phyloP scores from a whole-genome alignment of 2,888 invertebrate species.

The Subacronicta megacephala region DNA sequence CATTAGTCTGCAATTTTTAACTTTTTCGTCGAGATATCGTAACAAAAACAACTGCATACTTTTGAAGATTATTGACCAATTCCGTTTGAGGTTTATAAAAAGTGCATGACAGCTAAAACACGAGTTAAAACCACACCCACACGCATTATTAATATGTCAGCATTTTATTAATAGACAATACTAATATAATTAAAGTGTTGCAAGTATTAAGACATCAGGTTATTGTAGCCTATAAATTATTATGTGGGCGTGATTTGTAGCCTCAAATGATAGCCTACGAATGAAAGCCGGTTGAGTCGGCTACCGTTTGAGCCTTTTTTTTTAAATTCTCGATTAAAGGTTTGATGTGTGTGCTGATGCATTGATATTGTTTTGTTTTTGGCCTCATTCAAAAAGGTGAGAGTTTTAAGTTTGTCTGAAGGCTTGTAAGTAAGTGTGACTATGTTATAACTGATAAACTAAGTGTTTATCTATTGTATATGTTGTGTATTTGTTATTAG shows the following conservation, averaged over 20 bases:
- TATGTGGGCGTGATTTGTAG: conserved; percentile 58
- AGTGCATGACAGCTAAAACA: conserved; percentile 12
- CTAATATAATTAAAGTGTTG: conserved; percentile 65
- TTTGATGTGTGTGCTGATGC: conserved; percentile 24
- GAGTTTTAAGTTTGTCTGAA: too few relatives aligned
- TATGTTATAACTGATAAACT: too few relatives aligned
- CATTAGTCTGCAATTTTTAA: too few relatives aligned
- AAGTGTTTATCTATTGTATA: too few relatives aligned
- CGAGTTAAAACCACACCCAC: conserved; percentile 46
- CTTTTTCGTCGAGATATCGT: too few relatives aligned
- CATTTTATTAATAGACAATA: conserved; percentile 69
- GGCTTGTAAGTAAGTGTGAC: too few relatives aligned
- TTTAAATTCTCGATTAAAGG: not conserved
- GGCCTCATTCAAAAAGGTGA: too few relatives aligned
- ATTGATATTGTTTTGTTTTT: conserved; percentile 5
- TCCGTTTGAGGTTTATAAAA: conserved; percentile 15
- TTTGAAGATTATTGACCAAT: too few relatives aligned
- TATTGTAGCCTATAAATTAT: conserved; percentile 50
- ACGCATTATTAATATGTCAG: conserved; percentile 65
- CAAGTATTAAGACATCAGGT: conserved; percentile 52
- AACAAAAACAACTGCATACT: too few relatives aligned
- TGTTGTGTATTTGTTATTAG: too few relatives aligned
- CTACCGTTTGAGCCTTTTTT: conserved; percentile 50
- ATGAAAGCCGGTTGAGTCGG: conserved; percentile 26
- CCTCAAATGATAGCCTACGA: conserved; percentile 50